Evolutionary conservation across 2,113 vertebrate genomes (phyloP).

Genomic region (Osmerus mordax): DNA sequence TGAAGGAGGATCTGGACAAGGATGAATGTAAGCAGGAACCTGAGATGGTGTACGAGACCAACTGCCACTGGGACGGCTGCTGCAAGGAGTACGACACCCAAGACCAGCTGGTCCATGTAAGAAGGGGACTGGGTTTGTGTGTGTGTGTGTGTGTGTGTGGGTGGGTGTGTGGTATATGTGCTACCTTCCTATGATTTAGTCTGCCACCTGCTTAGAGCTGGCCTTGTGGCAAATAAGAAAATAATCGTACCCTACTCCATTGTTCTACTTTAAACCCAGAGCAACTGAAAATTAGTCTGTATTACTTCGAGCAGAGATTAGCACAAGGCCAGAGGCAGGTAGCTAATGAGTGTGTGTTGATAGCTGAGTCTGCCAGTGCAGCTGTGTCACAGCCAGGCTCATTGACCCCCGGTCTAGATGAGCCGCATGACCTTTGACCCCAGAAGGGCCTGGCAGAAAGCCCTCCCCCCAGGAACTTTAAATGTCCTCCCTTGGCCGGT

Average conservation of each 20-base stretch:
- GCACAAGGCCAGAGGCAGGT: neutral
- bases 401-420: constrained; percentile 30
- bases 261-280: too few species aligned
- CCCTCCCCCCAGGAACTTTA: neutral
- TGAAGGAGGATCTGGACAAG: constrained; percentile 88
- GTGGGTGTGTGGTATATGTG: neutral
- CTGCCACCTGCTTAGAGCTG: neutral
- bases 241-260: too few species aligned
- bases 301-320: too few species aligned
- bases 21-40: constrained; percentile 88
- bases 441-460: constrained; percentile 19
- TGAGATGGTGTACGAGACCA: constrained; percentile 87
- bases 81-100: constrained; percentile 86
- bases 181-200: neutral
- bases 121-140: constrained; percentile 31
- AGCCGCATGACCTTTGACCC: constrained; percentile 29
- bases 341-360: neutral
- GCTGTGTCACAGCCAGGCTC: constrained; percentile 28
- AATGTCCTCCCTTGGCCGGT: neutral
- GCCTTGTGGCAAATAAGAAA: too few species aligned
- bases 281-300: too few species aligned
- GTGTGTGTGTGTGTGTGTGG: neutral
- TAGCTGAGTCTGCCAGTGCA: neutral
- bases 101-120: constrained; percentile 89
- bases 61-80: constrained; percentile 91